Evolutionary conservation across 1,140 invertebrate genomes (phyloP), one percentile per base, ranked within the genome.

Genomic region (Dendroctonus valens): DNA sequence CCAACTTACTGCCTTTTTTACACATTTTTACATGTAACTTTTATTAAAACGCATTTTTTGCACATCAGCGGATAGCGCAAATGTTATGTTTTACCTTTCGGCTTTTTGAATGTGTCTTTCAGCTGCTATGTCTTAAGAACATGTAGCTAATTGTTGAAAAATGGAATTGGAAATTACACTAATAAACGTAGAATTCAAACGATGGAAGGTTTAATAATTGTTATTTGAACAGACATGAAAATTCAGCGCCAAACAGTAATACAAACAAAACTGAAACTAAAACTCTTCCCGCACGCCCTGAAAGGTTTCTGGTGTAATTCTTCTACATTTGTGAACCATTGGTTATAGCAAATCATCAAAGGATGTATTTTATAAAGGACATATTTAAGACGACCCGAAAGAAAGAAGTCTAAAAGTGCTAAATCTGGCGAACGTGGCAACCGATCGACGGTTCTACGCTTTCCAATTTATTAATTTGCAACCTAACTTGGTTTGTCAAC

Each of bases 301-400:
- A 59, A 46, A 59, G 9, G 41, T 44, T 42, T 59, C 40, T 48
- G 6, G 9, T 44, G n/a, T 6, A 46, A 59, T 59, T 37, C 7
- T 38, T 15, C 41, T 41, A 5, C 57, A 59, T 7, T 26, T 3
- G n/a, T 59, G 11, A 44, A 59, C 26, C 6, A 59, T 46, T 14
- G 41, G 40, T 48, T 59, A 42, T n/a, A 40, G 41, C 9, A 59
- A 12, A 42, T 59, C 57, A 26, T 42, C 41, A 41, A 59, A 46
- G 57, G 44, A 44, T 44, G 57, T 14, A 4, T 51, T 44, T 44
- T 44, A 44, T 44, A 44, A n/a, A n/a, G n/a, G n/a, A n/a, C n/a
- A n/a, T n/a, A n/a, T n/a, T 2, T 51, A 51, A 51, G 2, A 15
- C 26, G 50, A 6, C 6, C 50, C 50, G n/a, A 51, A 51, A 51